Conservation (phyloP, 1,140 invertebrate species). For the Carcinoscorpius rotundicauda region DNA sequence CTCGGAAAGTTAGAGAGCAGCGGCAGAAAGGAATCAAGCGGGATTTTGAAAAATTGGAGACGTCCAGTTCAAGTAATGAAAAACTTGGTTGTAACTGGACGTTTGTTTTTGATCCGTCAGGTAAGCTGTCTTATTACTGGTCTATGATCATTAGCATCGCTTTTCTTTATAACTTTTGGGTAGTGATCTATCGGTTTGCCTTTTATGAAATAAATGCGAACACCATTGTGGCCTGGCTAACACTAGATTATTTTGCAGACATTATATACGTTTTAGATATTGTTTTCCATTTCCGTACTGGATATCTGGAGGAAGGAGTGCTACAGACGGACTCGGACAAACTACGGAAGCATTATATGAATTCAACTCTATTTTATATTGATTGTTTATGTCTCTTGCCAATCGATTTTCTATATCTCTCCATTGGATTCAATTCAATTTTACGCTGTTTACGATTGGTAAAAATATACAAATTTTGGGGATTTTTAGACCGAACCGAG, state of each 20-base stretch:
- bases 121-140: constrained; percentile 88
- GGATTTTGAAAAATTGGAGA: constrained; percentile 43
- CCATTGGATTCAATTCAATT: constrained; percentile 95
- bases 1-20: constrained; percentile 19
- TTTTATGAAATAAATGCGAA: constrained; percentile 67
- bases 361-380: constrained; percentile 97
- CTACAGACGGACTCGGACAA: constrained; percentile 89
- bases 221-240: constrained; percentile 87
- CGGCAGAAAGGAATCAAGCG: constrained; percentile 49
- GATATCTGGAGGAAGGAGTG: constrained; percentile 91
- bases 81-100: constrained; percentile 56
- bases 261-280: constrained; percentile 93
- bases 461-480: constrained; percentile 96
- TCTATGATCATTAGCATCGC: constrained; percentile 93
- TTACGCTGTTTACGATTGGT: constrained; percentile 90
- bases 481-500: constrained; percentile 94
- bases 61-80: constrained; percentile 24
- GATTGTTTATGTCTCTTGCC: constrained; percentile 95
- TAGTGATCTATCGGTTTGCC: constrained; percentile 96
- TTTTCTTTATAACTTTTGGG: constrained; percentile 98
- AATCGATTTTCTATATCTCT: constrained; percentile 94
- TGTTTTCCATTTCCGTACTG: constrained; percentile 92
- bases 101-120: constrained; percentile 53
- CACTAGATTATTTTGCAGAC: constrained; percentile 91
- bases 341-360: constrained; percentile 93